Base-by-base conservation (phyloP, 1,140 invertebrate genomes). In the Limonius californicus region DNA sequence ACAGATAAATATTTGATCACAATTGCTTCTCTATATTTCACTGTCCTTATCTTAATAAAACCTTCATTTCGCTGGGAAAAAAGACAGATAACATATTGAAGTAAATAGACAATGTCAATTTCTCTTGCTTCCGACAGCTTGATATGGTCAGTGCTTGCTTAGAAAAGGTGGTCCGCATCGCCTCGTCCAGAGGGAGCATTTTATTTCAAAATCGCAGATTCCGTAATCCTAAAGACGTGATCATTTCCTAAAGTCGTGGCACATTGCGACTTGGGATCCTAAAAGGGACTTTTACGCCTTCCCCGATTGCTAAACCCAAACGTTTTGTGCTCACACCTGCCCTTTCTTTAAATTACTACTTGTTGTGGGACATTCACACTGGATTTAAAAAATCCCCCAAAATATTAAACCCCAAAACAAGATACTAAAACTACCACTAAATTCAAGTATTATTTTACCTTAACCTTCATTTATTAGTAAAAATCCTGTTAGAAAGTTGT, bases 1-100 rank as follows among this genome's bases (percentile, higher is more conserved):
- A 39, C 11, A 39, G 35, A 39, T 27, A 27, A 27, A 27, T 39
- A 39, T 39, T 39, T 39, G 35, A 39, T 39, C 8, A 14, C 35
- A 39, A 39, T 39, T 39, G 35, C n/a, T 39, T 39, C 35, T n/a
- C 8, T 14, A 14, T 39, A 39, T 14, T 39, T 39, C n/a, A 14
- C n/a, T 39, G 35, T 39, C 35, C 35, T 39, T 39, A 39, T 39
- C 35, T 39, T 39, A 39, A 39, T 39, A 39, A 39, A 39, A 39
- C 35, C 23, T 39, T 39, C 35, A 39, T 39, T 39, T 39, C 35
- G 8, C 35, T 2, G 8, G n/a, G n/a, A 14, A 39, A 39, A 39
- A 39, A 39, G 35, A 39, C 35, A 14, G 8, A 9, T 39, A 39
- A 12, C 35, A 39, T 39, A 39, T 39, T 14, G 35, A 39, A 12